phyloP scores from a whole-genome alignment of 2,888 invertebrate genomes.

The Pheosia gnoma region DNA sequence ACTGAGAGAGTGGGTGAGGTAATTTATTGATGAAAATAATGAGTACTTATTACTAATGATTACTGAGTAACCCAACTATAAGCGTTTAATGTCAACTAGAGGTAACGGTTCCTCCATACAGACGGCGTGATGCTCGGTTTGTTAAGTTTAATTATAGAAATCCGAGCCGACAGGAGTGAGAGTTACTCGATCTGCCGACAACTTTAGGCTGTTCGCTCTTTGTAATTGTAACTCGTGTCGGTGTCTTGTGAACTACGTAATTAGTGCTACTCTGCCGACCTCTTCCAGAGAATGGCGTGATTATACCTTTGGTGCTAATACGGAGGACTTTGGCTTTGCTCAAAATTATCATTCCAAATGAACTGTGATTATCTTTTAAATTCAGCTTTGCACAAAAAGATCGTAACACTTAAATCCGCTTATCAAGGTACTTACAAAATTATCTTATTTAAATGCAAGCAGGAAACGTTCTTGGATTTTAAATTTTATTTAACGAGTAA shows the following conservation, averaged over 20 bases:
- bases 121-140: not conserved
- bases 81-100: too few relatives aligned
- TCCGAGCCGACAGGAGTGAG: not conserved
- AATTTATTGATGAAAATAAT: too few relatives aligned
- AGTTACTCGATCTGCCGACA: not conserved
- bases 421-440: not conserved
- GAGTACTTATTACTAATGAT: too few relatives aligned
- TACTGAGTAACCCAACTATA: too few relatives aligned
- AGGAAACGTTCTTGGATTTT: not conserved
- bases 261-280: not conserved
- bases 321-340: not conserved
- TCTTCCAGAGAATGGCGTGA: not conserved
- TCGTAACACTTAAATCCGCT: not conserved
- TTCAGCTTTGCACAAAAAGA: not conserved
- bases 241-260: not conserved
- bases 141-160: not conserved
- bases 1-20: too few relatives aligned
- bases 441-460: not conserved
- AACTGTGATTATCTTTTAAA: not conserved
- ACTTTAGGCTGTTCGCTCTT: not conserved
- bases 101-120: too few relatives aligned
- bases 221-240: not conserved
- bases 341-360: not conserved
- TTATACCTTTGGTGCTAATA: not conserved
- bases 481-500: not conserved